A percentile compares a stretch with the other conserved stretches of the same genome.
Evolutionary conservation across 1,140 invertebrate genomes (phyloP).

Genomic region (Hypothenemus hampei): DNA sequence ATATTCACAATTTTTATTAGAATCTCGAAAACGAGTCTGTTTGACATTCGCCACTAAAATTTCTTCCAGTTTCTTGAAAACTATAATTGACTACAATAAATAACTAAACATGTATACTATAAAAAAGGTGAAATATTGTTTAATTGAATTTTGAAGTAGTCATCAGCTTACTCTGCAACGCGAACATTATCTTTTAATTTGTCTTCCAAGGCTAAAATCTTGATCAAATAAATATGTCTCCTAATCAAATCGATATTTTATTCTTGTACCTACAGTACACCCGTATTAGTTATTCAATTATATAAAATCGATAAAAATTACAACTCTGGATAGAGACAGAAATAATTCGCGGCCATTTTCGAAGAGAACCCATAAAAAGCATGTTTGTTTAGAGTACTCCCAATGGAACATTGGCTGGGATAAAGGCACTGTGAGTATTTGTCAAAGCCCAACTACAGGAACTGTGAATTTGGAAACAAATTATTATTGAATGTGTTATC

Average conservation of each 20-base stretch:
- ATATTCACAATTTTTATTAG: too few species aligned
- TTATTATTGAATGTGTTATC: conserved; percentile 17
- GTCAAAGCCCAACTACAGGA: conserved; percentile 13
- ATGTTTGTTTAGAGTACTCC: background rate
- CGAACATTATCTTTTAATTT: background rate
- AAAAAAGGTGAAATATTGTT: too few species aligned
- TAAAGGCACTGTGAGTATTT: background rate
- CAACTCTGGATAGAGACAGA: background rate
- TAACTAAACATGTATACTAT: too few species aligned
- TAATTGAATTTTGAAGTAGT: too few species aligned
- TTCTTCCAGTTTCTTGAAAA: too few species aligned
- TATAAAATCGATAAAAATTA: background rate
- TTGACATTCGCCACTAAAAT: too few species aligned
- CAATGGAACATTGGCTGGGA: background rate
- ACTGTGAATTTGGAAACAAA: conserved; percentile 20
- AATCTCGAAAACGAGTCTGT: too few species aligned
- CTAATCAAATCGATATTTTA: background rate
- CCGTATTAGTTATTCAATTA: background rate
- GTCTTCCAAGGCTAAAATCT: background rate
- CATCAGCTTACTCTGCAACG: background rate
- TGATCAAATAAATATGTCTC: background rate
- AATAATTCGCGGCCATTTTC: background rate
- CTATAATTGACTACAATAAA: too few species aligned
- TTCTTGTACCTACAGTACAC: background rate
- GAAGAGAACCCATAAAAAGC: background rate